Base-by-base conservation (phyloP, 2,888 invertebrate genomes). In the Cosmia pyralina region DNA sequence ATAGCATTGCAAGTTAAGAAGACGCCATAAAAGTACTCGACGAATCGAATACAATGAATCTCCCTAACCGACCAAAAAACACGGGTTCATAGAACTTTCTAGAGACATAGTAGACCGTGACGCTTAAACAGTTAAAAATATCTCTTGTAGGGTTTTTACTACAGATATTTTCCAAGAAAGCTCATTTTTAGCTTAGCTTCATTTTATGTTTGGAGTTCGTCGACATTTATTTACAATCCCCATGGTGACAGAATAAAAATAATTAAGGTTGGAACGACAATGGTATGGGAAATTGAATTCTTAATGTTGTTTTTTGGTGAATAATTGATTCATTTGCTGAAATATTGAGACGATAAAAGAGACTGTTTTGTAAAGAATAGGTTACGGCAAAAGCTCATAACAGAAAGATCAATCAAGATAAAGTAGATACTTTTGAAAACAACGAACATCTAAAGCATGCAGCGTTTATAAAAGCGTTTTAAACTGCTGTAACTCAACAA, bases 41-140 rank as follows among this genome's bases (percentile, higher is more conserved):
- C 13, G 34, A 65, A 41, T 81, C 11, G 60, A 69, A 52, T 41
- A 69, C 75, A 79, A 79, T 66, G 64, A 60, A 71, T 63, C 70
- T 69, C 69, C 71, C 62, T 64, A 65, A 41, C 22, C 41, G 10
- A 62, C 72, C 58, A 70, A 86, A 84, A 88, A 91, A 85, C 70
- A 84, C 67, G 84, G 85, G 92, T 90, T 91, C 91, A 86, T 71
- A 84, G 91, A 91, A 92, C 93, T 89, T 86, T 81, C 84, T 82
- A 84, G 83, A 88, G 69, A 88, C 73, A 77, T 83, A 84, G 69
- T 87, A 87, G 87, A 86, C 87, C 90, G 87, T 90, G 87, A 89
- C 89, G 80, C 73, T 72, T 76, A 80, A 75, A 82, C 83, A 81
- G 76, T 76, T 77, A 81, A 79, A 82, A 86, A 79, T 79, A 83